phyloP scores from a whole-genome alignment of 2,888 invertebrate genomes.

The Drosophila paranaensis region DNA sequence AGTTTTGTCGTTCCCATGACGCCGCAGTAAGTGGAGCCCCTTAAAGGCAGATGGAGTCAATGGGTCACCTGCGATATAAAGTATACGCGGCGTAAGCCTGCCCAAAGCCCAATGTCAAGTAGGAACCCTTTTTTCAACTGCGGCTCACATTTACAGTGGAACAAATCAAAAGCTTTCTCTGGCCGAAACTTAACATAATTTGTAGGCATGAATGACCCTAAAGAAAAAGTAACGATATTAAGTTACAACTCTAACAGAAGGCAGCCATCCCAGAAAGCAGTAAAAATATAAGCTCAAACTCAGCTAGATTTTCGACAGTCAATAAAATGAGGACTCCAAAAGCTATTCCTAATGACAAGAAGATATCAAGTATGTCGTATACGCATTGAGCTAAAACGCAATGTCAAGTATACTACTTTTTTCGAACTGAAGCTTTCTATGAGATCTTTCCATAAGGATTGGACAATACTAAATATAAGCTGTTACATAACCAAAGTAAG shows the following conservation, averaged over 20 bases:
- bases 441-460: no score
- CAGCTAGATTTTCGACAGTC: neutral
- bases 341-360: no score
- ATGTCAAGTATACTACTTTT: no score
- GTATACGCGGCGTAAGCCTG: slow-evolving; percentile 45
- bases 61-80: slow-evolving; percentile 47
- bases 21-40: neutral
- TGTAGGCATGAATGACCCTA: neutral
- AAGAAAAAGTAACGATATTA: neutral
- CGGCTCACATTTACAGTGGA: neutral
- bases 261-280: no score
- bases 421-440: no score
- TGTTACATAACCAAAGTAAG: no score
- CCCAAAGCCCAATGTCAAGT: slow-evolving; percentile 15
- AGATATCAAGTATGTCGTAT: no score
- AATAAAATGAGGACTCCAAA: no score
- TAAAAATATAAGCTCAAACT: slow-evolving; percentile 5
- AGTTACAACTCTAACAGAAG: neutral
- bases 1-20: slow-evolving; percentile 30
- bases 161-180: neutral
- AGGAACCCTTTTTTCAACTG: slow-evolving; percentile 21
- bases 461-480: neutral
- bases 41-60: neutral
- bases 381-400: no score
- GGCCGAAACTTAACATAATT: slow-evolving; percentile 10